Conservation (phyloP, 2,113 vertebrate species). For the pig (Sus scrofa) region DNA sequence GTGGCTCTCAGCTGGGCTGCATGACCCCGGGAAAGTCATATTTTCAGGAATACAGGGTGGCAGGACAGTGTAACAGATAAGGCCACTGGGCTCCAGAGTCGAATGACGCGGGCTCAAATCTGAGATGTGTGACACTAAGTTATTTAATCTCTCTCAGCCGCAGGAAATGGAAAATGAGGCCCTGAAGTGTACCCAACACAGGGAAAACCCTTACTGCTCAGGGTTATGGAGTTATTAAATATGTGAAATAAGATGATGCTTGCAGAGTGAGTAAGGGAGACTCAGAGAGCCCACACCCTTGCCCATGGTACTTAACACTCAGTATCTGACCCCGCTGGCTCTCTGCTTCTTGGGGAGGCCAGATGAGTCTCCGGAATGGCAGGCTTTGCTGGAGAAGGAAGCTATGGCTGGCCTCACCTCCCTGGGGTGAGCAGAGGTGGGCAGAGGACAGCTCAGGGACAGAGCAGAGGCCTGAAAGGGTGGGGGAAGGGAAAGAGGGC, state of each 20-base stretch:
- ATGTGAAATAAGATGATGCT: background rate
- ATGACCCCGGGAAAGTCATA: background rate
- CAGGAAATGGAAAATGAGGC: background rate
- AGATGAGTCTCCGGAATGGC: background rate
- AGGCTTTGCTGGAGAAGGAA: background rate
- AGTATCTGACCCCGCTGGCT: background rate
- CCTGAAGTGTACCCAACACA: too few species aligned
- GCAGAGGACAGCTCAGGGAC: background rate
- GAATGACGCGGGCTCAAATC: constrained; percentile 41
- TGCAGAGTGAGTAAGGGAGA: too few species aligned
- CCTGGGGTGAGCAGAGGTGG: background rate
- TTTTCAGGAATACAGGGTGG: background rate
- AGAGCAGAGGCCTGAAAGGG: background rate
- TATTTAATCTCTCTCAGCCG: constrained; percentile 34
- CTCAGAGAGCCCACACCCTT: background rate
- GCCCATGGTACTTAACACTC: background rate
- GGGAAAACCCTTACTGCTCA: background rate
- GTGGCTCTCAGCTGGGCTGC: background rate
- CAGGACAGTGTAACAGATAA: background rate
- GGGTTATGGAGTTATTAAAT: background rate
- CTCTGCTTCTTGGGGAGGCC: background rate
- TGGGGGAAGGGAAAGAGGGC: background rate
- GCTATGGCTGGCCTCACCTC: background rate
- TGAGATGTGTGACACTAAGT: constrained; percentile 28
- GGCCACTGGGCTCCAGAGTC: background rate